Conservation (phyloP, 2,888 invertebrate genomes). For the Drosophila anomelani region DNA sequence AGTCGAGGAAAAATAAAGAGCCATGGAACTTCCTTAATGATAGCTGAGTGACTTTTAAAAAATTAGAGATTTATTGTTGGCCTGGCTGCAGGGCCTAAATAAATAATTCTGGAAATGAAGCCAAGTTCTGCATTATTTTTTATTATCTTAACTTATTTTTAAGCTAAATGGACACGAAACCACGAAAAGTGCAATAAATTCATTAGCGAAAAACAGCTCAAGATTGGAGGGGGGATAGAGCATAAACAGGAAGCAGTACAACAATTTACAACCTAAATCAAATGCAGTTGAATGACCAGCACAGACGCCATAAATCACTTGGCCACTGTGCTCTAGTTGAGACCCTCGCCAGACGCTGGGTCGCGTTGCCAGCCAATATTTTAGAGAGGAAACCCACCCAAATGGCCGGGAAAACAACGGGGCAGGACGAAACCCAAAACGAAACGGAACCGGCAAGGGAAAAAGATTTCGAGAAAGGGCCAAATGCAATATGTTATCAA, state of each 20-base stretch:
- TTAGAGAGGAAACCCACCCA: conserved; percentile 55
- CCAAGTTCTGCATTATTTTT: too few species aligned
- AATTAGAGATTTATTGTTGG: conserved; percentile 31
- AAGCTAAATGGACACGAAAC: not conserved
- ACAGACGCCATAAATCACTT: conserved; percentile 79
- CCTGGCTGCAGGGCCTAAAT: not conserved
- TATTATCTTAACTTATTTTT: not conserved
- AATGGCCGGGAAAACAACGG: conserved; percentile 20
- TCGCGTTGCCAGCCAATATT: conserved; percentile 65
- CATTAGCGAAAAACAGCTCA: conserved; percentile 62
- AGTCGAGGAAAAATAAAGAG: conserved; percentile 21
- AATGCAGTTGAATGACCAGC: conserved; percentile 81
- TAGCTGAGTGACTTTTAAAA: conserved; percentile 34
- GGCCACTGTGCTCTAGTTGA: conserved; percentile 66
- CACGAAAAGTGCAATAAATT: conserved; percentile 69
- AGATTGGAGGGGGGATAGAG: conserved; percentile 36
- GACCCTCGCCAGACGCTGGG: conserved; percentile 55
- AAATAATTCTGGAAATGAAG: not conserved
- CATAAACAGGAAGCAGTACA: conserved; percentile 74
- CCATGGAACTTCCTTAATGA: conserved; percentile 33
- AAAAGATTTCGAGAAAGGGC: conserved; percentile 61
- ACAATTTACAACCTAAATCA: conserved; percentile 81
- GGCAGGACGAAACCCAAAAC: conserved; percentile 27
- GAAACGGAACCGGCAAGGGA: conserved; percentile 21
- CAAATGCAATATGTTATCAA: conserved; percentile 80